Percentiles rank a stretch among this genome's conserved stretches.
Evolutionary conservation across 2,888 invertebrate species (phyloP).

Genomic region (Watsonalla cultraria): DNA sequence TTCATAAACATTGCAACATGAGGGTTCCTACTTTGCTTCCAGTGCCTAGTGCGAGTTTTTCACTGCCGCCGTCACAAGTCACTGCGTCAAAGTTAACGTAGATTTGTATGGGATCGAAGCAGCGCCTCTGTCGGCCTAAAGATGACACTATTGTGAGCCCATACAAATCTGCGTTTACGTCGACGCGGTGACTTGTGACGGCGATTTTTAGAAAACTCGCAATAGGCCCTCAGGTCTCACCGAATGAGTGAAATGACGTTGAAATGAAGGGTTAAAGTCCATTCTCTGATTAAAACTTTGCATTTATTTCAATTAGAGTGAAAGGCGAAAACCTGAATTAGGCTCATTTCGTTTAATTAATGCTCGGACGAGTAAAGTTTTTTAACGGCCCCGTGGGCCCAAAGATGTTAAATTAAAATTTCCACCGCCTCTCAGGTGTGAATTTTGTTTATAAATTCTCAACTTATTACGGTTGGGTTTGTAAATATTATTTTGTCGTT

Average conservation of each 20-base stretch:
- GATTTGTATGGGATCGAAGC: too few relatives aligned
- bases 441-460: constrained; percentile 45
- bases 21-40: too few relatives aligned
- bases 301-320: constrained; percentile 67
- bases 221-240: background rate
- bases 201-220: too few relatives aligned
- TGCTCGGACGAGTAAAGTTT: constrained; percentile 35
- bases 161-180: too few relatives aligned
- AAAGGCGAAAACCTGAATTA: constrained; percentile 61
- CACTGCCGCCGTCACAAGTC: too few relatives aligned
- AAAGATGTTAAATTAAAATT: constrained; percentile 46
- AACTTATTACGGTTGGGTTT: constrained; percentile 14
- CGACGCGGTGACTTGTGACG: too few relatives aligned
- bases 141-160: too few relatives aligned
- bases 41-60: too few relatives aligned
- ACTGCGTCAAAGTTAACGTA: too few relatives aligned
- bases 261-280: constrained; percentile 18
- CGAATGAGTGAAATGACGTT: constrained; percentile 13
- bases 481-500: constrained; percentile 4
- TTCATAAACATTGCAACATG: too few relatives aligned
- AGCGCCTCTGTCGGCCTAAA: too few relatives aligned
- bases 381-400: constrained; percentile 31
- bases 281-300: constrained; percentile 55
- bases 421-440: constrained; percentile 44
- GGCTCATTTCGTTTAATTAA: constrained; percentile 63